These are phyloP conservation scores for Leptarthrus brevirostris DNA, from an alignment of 2,888 invertebrate species.

Conservation along the genomic window DNA sequence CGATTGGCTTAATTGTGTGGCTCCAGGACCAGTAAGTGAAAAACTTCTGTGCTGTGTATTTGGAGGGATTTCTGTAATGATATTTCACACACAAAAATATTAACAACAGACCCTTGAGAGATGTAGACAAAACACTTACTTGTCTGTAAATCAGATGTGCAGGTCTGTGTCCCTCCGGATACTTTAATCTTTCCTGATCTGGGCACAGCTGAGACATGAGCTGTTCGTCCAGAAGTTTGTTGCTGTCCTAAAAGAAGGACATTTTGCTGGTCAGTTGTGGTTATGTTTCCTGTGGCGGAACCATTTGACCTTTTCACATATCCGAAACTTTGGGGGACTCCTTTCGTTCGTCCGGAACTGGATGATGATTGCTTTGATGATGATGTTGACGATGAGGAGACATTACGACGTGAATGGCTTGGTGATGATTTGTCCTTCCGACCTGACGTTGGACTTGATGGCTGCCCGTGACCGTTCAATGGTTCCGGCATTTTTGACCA, in stretches of 20 bases:
- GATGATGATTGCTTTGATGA: constrained; percentile 55
- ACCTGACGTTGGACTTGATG: constrained; percentile 65
- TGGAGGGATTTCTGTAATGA: constrained; percentile 70
- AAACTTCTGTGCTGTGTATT: constrained; percentile 86
- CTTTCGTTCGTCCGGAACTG: constrained; percentile 73
- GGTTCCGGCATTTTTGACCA: constrained; percentile 67
- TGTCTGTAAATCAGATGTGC: constrained; percentile 80
- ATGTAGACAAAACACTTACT: constrained; percentile 72
- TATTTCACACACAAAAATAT: constrained; percentile 8
- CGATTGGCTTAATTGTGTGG: constrained; percentile 87
- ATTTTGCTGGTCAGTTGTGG: constrained; percentile 64
- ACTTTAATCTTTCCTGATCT: constrained; percentile 85
- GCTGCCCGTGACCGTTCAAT: constrained; percentile 58
- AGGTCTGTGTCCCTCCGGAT: constrained; percentile 90
- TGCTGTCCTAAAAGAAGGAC: constrained; percentile 62
- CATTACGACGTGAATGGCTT: constrained; percentile 64
- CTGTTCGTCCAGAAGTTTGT: constrained; percentile 71
- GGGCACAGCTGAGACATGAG: constrained; percentile 87
- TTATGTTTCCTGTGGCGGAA: constrained; percentile 69
- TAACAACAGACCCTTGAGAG: not conserved
- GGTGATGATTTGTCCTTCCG: constrained; percentile 66
- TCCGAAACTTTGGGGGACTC: constrained; percentile 85
- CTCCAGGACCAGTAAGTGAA: constrained; percentile 85
- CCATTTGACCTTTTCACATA: constrained; percentile 83
- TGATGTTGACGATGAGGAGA: constrained; percentile 58